Evolutionary conservation across 1,140 invertebrate species (phyloP), one percentile per base, ranked within the genome.

Genomic region (Dysdera silvatica): DNA sequence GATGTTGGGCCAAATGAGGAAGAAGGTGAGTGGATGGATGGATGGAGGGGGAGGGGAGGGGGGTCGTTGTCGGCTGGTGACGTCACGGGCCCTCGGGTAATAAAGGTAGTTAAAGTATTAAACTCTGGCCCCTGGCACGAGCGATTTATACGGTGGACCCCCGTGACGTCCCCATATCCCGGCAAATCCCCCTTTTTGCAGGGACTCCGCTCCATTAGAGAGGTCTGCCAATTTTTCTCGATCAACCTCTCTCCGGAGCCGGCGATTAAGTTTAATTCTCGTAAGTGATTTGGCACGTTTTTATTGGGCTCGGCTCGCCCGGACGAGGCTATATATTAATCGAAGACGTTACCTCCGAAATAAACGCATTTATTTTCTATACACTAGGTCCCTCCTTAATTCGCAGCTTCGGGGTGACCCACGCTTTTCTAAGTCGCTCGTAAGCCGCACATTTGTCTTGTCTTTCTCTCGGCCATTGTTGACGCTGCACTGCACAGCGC

Each of bases 231-330:
- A 63, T 63, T 63, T 63, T 63, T 63, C 61, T 63, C 61, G 61
- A 63, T 63, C 61, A 63, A 49, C 31, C 61, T 53, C 41, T 63
- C 53, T 52, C 32, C 61, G 61, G 49, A 45, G 52, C 59, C 41
- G 61, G 61, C 61, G 61, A 63, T 63, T 63, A 63, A 63, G 61
- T 63, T 63, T 63, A 63, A 63, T 63, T 63, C 61, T 63, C 61
- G 52, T 63, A 63, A 63, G 61, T 63, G 61, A 63, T 63, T 63
- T 56, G 61, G 61, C 61, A 63, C 61, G 61, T 63, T 63, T 63
- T 63, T 63, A 63, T 63, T 63, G 61, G n/a, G 61, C 53, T 63
- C 61, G 52, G 52, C 53, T 56, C 61, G 48, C 53, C 41, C 40
- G 26, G 61, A 63, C 56, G 61, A 63, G 61, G 61, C 61, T 63